A percentile compares a stretch with the other conserved stretches of the same genome.
Conservation (phyloP, 2,888 invertebrate genomes). For the Dione vanillae region DNA sequence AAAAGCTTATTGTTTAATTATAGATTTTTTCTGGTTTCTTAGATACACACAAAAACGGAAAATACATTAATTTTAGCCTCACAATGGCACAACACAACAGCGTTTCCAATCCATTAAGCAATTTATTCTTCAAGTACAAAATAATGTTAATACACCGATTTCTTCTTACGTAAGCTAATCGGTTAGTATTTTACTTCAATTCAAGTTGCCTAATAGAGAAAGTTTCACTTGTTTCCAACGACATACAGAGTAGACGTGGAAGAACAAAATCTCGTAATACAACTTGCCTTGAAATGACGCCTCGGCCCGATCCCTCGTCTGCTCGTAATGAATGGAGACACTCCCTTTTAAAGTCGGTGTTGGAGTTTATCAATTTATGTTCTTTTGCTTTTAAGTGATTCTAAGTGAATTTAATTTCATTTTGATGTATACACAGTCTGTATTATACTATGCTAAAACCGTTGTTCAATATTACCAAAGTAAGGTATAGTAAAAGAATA, state of each 20-base stretch:
- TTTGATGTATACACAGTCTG: not conserved
- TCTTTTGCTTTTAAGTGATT: too few relatives aligned
- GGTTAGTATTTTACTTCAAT: not conserved
- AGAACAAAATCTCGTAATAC: constrained; percentile 17
- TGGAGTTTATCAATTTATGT: too few relatives aligned
- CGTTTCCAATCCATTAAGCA: not conserved
- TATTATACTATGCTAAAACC: too few relatives aligned
- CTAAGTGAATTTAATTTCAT: too few relatives aligned
- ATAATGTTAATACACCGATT: not conserved
- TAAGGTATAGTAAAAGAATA: not conserved
- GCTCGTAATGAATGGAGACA: constrained; percentile 9
- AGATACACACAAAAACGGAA: too few relatives aligned
- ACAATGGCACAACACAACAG: not conserved
- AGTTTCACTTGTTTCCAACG: constrained; percentile 3
- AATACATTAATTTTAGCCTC: not conserved
- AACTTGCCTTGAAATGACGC: constrained; percentile 28
- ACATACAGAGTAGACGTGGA: constrained; percentile 20
- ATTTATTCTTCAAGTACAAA: constrained; percentile 5
- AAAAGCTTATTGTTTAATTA: too few relatives aligned
- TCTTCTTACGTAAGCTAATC: constrained; percentile 10
- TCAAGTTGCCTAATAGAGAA: constrained; percentile 21
- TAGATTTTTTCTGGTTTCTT: too few relatives aligned
- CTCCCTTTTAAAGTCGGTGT: not conserved
- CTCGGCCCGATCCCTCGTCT: constrained; percentile 16
- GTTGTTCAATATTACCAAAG: too few relatives aligned